Conservation (phyloP, 1,140 invertebrate genomes). For the Heliothis subflexa region DNA sequence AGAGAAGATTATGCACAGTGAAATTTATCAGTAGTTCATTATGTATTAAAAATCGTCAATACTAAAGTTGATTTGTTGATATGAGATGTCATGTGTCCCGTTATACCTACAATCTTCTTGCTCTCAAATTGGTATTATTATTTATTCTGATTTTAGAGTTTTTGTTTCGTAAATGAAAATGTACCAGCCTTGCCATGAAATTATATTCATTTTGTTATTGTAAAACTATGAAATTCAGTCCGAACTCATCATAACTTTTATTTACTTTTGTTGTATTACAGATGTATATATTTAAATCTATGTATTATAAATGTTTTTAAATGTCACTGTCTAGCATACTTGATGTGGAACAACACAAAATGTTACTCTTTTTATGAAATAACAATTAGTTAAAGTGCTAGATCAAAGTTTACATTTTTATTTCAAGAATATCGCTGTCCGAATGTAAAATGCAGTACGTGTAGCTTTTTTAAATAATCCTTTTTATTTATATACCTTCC, state of each 20-base stretch:
- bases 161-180: neutral
- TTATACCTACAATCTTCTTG: too few species aligned
- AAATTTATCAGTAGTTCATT: too few species aligned
- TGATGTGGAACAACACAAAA: neutral
- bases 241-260: neutral
- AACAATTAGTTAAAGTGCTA: conserved; percentile 9
- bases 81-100: too few species aligned
- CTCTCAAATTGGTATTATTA: too few species aligned
- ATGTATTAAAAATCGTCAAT: too few species aligned
- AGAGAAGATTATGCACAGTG: too few species aligned
- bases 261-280: conserved; percentile 4
- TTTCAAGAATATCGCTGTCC: conserved; percentile 16
- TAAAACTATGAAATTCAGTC: neutral
- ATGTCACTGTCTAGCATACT: neutral
- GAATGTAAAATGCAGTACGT: conserved; percentile 29
- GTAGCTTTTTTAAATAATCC: conserved; percentile 64
- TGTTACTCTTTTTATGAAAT: conserved; percentile 6
- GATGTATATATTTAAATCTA: conserved; percentile 3
- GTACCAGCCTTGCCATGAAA: neutral
- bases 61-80: too few species aligned
- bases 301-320: conserved; percentile 1
- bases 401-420: neutral
- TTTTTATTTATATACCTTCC: conserved; percentile 71
- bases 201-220: neutral
- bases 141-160: neutral